Base-by-base conservation (phyloP, 2,113 vertebrate genomes). In the Meleagris gallopavo region DNA sequence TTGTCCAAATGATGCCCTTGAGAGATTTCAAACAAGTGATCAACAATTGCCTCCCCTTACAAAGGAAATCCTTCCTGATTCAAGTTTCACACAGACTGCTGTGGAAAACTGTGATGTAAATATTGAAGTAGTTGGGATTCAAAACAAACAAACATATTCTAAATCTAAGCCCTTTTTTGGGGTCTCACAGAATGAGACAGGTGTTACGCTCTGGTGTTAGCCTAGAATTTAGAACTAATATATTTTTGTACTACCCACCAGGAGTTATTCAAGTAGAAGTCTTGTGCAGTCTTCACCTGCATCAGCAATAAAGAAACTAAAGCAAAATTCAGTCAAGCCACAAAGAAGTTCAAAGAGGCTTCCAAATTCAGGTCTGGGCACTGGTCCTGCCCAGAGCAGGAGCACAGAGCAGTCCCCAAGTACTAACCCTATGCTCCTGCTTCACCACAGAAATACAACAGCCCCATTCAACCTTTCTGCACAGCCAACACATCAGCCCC, bases 401-500 rank as follows among this genome's bases (percentile, higher is more conserved):
- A 41, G 32, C 21, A n/a, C 65, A 89, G 50, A 70, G 36, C 60
- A 58, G 61, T 20, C 36, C 55, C 45, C 8, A 4, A 9, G 62
- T 4, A 8, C 62, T 43, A 40, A 30, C 17, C 40, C 62, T 43
- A 30, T 30, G 27, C 27, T 65, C 17, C 62, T 65, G 16, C 38
- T 29, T 27, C 17, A 30, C 40, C 66, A 55, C 19, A 66, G 55
- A 58, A 74, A 38, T 1, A 6, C 60, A 52, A 27, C 38, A 54
- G n/a, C 4, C 67, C 72, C 43, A 30, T 27, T 18, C 9, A 38
- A 6, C 34, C 25, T 29, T 29, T 41, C 73, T 41, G 65, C 48
- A 22, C 4, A 65, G 48, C 29, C 0, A 0, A 11, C 3, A 8
- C 43, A n/a, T 38, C 2, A 1, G 29, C 2, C 45, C 66, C 79